These are phyloP conservation scores for Scelioninae gen. 2 DNA, from an alignment of 2,888 invertebrate species.

Conservation along the genomic window DNA sequence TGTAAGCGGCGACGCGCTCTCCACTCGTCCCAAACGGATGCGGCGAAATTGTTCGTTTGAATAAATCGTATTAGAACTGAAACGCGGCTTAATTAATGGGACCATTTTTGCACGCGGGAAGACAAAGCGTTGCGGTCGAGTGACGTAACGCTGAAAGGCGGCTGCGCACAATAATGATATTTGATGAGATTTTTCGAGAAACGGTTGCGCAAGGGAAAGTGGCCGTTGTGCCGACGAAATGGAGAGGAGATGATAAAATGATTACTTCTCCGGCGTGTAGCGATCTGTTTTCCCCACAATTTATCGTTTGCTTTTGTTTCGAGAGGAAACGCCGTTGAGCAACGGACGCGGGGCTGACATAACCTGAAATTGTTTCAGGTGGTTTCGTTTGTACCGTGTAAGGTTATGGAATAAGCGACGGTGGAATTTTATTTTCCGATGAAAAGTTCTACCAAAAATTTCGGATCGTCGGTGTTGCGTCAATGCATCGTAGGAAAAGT, in stretches of 20 bases:
- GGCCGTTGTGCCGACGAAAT: conserved; percentile 6
- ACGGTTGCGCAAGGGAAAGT: conserved; percentile 15
- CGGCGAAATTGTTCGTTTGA: conserved; percentile 43
- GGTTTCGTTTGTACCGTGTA: too few relatives aligned
- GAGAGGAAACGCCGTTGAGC: not conserved
- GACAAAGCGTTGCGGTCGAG: conserved; percentile 13
- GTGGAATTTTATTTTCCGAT: too few relatives aligned
- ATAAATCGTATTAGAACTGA: conserved; percentile 36
- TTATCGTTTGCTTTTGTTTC: conserved; percentile 3
- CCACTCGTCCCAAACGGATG: conserved; percentile 30
- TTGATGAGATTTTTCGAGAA: conserved; percentile 28
- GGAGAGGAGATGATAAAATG: not conserved
- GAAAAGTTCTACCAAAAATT: too few relatives aligned
- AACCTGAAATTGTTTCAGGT: too few relatives aligned
- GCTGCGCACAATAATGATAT: conserved; percentile 23
- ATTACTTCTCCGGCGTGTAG: conserved; percentile 25
- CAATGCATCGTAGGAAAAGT: too few relatives aligned
- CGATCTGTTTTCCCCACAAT: not conserved
- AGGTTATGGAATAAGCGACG: too few relatives aligned
- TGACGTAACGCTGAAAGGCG: conserved; percentile 21
- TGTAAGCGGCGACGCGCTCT: conserved; percentile 40
- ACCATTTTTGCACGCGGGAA: conserved; percentile 16
- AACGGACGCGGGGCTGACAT: too few relatives aligned
- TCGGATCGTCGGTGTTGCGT: too few relatives aligned
- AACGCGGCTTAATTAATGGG: conserved; percentile 46